These are phyloP conservation scores for Lophura nycthemera DNA, from an alignment of 2,113 vertebrate species.

Conservation along the genomic window DNA sequence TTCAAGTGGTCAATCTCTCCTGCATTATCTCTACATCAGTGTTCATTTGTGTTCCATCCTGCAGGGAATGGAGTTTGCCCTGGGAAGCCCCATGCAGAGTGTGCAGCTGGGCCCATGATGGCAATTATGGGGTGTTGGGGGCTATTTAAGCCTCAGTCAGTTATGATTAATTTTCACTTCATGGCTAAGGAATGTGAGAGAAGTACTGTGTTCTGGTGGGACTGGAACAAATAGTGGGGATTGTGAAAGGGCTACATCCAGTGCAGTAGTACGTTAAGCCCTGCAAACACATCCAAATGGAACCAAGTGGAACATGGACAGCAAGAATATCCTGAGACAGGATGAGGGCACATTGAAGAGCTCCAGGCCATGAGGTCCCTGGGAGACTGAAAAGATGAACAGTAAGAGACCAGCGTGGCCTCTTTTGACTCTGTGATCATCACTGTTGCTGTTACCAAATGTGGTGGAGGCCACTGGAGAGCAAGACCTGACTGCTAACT, in stretches of 20 bases:
- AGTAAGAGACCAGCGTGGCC: rapidly evolving
- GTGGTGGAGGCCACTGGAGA: background rate
- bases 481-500: background rate
- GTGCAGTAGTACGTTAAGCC: constrained; percentile 25
- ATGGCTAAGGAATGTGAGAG: background rate
- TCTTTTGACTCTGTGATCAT: background rate
- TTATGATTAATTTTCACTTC: constrained; percentile 1
- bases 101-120: background rate
- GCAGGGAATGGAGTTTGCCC: background rate
- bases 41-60: background rate
- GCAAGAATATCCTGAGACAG: background rate
- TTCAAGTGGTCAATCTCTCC: background rate
- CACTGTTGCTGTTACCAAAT: background rate
- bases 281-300: background rate
- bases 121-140: background rate
- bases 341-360: rapidly evolving
- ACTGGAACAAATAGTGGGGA: constrained; percentile 21
- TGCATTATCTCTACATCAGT: background rate
- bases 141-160: background rate
- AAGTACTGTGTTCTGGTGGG: background rate
- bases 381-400: background rate
- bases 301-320: background rate
- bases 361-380: background rate
- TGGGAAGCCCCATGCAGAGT: background rate
- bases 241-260: background rate